Percentiles rank a stretch among this genome's conserved stretches.
Evolutionary conservation across 2,888 invertebrate genomes (phyloP).

Genomic region (Aphidius colemani): DNA sequence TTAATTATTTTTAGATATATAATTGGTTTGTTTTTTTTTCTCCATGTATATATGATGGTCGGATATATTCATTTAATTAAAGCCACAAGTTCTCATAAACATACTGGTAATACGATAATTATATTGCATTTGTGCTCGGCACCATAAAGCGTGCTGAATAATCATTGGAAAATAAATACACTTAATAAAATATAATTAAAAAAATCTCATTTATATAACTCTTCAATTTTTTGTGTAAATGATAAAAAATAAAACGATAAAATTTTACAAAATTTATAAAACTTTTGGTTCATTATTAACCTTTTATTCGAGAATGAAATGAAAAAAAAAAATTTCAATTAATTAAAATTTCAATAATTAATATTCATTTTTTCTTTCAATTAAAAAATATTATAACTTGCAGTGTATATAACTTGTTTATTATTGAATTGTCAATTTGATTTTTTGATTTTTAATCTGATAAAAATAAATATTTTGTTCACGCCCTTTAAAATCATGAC

Average conservation of each 20-base stretch:
- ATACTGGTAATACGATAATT: conserved; percentile 53
- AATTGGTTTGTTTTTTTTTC: too few relatives aligned
- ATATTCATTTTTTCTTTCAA: too few relatives aligned
- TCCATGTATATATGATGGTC: conserved; percentile 12
- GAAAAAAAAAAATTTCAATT: too few relatives aligned
- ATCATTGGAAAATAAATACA: background rate
- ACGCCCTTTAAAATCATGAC: conserved; percentile 19
- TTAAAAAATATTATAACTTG: too few relatives aligned
- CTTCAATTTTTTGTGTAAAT: background rate
- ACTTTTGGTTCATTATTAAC: too few relatives aligned
- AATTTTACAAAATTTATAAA: too few relatives aligned
- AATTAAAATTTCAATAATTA: too few relatives aligned
- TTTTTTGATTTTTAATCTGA: background rate
- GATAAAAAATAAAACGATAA: background rate
- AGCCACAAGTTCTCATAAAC: conserved; percentile 42
- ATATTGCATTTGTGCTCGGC: conserved; percentile 34
- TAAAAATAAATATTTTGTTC: background rate
- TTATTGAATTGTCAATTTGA: too few relatives aligned
- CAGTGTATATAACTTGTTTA: too few relatives aligned
- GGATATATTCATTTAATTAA: conserved; percentile 45
- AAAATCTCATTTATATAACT: background rate
- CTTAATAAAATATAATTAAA: too few relatives aligned
- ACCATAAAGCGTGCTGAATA: conserved; percentile 25
- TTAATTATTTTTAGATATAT: too few relatives aligned
- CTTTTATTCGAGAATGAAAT: too few relatives aligned